A percentile compares a stretch with the other conserved stretches of the same genome.
phyloP scores from a whole-genome alignment of 2,113 vertebrate species.

The Crocuta crocuta region DNA sequence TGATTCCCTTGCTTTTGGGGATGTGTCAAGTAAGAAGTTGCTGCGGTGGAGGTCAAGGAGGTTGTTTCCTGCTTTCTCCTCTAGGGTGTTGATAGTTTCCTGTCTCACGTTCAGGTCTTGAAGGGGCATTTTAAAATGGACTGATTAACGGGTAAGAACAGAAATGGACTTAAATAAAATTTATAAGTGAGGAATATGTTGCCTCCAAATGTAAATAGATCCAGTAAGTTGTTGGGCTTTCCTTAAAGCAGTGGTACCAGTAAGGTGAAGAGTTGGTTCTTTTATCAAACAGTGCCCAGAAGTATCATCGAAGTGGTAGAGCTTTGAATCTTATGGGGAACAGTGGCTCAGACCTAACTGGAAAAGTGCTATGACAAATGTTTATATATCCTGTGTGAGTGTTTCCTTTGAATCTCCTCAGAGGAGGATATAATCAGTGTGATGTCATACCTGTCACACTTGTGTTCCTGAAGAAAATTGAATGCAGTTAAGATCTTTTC shows the following conservation, averaged over 20 bases:
- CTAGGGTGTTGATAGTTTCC: too few relatives aligned
- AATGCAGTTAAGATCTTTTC: conserved; percentile 1
- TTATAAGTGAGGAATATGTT: neutral
- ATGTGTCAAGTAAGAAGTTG: too few relatives aligned
- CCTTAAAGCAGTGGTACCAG: neutral
- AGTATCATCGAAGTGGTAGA: neutral
- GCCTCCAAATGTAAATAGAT: neutral
- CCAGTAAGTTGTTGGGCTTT: neutral
- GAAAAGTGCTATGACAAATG: neutral
- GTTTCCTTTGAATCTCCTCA: conserved; percentile 40
- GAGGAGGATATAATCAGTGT: conserved; percentile 25
- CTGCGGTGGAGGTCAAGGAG: too few relatives aligned
- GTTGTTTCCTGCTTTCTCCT: too few relatives aligned
- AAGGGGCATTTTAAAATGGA: neutral
- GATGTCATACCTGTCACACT: neutral
- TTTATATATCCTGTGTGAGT: neutral
- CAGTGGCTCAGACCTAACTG: neutral
- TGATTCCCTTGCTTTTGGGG: too few relatives aligned
- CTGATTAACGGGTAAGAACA: conserved; percentile 5
- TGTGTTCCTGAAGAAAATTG: conserved; percentile 22
- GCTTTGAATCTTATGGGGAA: neutral
- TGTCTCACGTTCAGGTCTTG: too few relatives aligned
- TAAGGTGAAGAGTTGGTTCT: neutral
- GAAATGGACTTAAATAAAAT: conserved; percentile 8
- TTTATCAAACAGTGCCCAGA: conserved; percentile 11